Percentiles rank a stretch among this genome's conserved stretches.
Conservation (phyloP, 2,797 vertebrate species). For the Trematomus bernacchii region DNA sequence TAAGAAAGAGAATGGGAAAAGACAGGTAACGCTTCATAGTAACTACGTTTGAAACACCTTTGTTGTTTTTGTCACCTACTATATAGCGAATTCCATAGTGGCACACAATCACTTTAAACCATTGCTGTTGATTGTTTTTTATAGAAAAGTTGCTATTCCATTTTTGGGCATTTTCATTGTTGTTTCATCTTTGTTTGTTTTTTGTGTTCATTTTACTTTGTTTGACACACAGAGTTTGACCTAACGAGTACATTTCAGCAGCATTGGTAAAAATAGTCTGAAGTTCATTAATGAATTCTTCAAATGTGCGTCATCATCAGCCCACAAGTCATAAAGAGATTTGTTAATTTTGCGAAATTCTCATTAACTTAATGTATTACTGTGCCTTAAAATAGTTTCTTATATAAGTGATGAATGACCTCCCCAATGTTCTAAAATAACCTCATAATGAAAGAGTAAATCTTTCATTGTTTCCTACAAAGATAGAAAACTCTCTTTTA, state of each 20-base stretch:
- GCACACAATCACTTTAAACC: slow-evolving; percentile 84
- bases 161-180: slow-evolving; percentile 57
- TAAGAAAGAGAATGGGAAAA: neutral
- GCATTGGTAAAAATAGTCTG: neutral
- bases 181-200: slow-evolving; percentile 15
- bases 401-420: slow-evolving; percentile 7
- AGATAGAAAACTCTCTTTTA: slow-evolving; percentile 18
- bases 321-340: neutral
- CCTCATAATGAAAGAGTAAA: slow-evolving; percentile 2
- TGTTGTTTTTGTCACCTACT: slow-evolving; percentile 2
- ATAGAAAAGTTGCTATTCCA: slow-evolving; percentile 67
- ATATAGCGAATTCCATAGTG: slow-evolving; percentile 70
- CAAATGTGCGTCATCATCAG: neutral
- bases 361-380: slow-evolving; percentile 10
- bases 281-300: neutral
- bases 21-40: neutral
- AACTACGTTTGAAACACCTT: neutral
- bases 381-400: slow-evolving; percentile 1
- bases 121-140: slow-evolving; percentile 55
- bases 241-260: neutral
- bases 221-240: slow-evolving; percentile 19
- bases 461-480: slow-evolving; percentile 15
- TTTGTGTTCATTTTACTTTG: neutral
- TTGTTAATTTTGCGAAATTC: slow-evolving; percentile 10
- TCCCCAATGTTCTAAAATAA: neutral